Evolutionary conservation across 2,888 invertebrate genomes (phyloP), one percentile per base, ranked within the genome.

Genomic region (Rhogogaster chlorosoma): DNA sequence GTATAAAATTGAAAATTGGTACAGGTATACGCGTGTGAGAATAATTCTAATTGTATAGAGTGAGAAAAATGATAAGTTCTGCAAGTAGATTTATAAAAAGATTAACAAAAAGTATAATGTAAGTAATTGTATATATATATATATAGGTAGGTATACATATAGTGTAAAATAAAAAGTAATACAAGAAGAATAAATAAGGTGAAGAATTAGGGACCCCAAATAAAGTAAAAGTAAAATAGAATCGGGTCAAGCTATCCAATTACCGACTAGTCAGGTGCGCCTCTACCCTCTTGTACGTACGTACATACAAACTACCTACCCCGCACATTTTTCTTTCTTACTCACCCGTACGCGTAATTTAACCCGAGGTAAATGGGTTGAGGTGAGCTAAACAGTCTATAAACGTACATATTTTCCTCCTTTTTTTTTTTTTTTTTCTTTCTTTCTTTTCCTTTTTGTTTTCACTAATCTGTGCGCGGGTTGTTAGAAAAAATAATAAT

Each of bases 171-270:
- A 22, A 9, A 22, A 57, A 57, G 18, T 57, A 57, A 22, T 42
- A 22, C 49, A 38, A 42, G 42, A 36, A 36, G 26, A 10, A n/a
- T 38, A 10, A 67, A 22, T 29, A n/a, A 22, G 12, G 12, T 45
- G 29, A 45, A 42, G 36, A 75, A 75, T 26, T 29, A n/a, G 45
- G 18, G 53, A 53, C 18, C 22, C 18, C 22, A 18, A 77, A 77
- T 45, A 36, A 77, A 77, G 26, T 32, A 49, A 77, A 53, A 42
- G 26, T 77, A 29, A 26, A 77, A 53, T 45, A 53, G n/a, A 77
- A 77, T 77, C 77, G 38, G 77, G 77, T 77, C 77, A 53, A 77
- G 49, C 77, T 29, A 77, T 77, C 77, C 77, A 77, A 77, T 77
- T 77, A 77, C 77, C 53, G 18, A 53, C 36, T 53, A 49, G 49